Conservation (phyloP, 2,113 vertebrate species). For the Syngnathus floridae region DNA sequence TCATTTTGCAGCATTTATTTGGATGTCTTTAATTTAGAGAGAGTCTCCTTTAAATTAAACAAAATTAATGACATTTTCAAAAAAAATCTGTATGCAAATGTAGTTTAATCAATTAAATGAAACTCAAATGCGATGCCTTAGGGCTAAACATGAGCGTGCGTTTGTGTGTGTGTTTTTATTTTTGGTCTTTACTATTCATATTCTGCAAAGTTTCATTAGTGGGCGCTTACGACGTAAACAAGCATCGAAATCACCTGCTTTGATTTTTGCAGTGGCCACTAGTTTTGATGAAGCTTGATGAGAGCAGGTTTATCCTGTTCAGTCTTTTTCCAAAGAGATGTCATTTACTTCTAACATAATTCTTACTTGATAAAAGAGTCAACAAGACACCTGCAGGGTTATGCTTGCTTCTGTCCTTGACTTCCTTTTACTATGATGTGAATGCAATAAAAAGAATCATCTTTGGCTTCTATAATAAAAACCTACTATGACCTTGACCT, state of each 20-base stretch:
- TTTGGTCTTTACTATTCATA: conserved; percentile 3
- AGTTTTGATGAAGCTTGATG: conserved; percentile 12
- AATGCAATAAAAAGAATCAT: background rate
- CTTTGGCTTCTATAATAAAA: background rate
- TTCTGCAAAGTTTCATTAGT: conserved; percentile 12
- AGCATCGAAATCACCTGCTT: conserved; percentile 23
- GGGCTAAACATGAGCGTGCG: conserved; percentile 51
- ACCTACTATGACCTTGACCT: conserved; percentile 5
- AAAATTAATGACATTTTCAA: conserved; percentile 72
- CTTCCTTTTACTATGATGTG: background rate
- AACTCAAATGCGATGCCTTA: conserved; percentile 56
- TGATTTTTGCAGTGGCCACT: conserved; percentile 6
- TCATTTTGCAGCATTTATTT: conserved; percentile 42
- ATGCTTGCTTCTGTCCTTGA: conserved; percentile 4
- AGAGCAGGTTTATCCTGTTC: background rate
- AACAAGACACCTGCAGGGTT: background rate
- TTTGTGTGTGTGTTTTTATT: conserved; percentile 10
- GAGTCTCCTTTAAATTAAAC: conserved; percentile 69
- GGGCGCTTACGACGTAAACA: conserved; percentile 21
- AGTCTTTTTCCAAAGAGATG: conserved; percentile 3
- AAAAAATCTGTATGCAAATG: conserved; percentile 78
- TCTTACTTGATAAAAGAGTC: conserved; percentile 8
- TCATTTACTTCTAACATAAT: conserved; percentile 13
- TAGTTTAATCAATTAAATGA: conserved; percentile 74
- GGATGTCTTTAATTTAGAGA: conserved; percentile 62